Conservation (phyloP, 2,888 invertebrate genomes). For the Callimorpha dominula region DNA sequence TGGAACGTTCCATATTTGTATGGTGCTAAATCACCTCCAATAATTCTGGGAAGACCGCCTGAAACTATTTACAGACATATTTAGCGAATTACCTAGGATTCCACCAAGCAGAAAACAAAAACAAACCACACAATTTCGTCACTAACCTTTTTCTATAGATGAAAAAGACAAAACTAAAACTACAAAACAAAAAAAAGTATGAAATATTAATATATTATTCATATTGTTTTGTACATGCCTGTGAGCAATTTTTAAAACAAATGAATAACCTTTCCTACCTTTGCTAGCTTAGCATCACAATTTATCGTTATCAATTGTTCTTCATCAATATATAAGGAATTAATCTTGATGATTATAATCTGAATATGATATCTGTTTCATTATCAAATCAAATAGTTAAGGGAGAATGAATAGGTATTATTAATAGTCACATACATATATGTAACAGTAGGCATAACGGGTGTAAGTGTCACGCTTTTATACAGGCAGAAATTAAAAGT, state of each 20-base stretch:
- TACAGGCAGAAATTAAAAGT: too few relatives aligned
- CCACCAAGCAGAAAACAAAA: background rate
- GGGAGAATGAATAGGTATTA: background rate
- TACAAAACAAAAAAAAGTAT: too few relatives aligned
- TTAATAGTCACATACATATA: too few relatives aligned
- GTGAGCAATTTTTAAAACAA: constrained; percentile 22
- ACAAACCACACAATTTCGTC: background rate
- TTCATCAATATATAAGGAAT: constrained; percentile 11
- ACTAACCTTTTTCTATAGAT: constrained; percentile 27
- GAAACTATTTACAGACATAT: constrained; percentile 41
- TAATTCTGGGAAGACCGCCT: constrained; percentile 60
- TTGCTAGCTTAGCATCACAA: background rate
- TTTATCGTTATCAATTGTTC: constrained; percentile 4
- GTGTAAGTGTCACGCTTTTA: too few relatives aligned
- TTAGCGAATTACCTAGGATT: background rate
- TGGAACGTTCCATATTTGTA: constrained; percentile 68
- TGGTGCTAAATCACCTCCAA: constrained; percentile 74
- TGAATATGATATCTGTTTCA: constrained; percentile 13
- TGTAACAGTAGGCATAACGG: too few relatives aligned
- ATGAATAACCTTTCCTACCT: constrained; percentile 18
- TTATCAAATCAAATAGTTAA: constrained; percentile 11
- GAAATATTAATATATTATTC: constrained; percentile 3
- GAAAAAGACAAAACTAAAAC: constrained; percentile 15
- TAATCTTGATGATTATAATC: constrained; percentile 43
- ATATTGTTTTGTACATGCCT: constrained; percentile 24